Evolutionary conservation across 2,113 vertebrate genomes (phyloP).

Genomic region (Platysternon megacephalum): DNA sequence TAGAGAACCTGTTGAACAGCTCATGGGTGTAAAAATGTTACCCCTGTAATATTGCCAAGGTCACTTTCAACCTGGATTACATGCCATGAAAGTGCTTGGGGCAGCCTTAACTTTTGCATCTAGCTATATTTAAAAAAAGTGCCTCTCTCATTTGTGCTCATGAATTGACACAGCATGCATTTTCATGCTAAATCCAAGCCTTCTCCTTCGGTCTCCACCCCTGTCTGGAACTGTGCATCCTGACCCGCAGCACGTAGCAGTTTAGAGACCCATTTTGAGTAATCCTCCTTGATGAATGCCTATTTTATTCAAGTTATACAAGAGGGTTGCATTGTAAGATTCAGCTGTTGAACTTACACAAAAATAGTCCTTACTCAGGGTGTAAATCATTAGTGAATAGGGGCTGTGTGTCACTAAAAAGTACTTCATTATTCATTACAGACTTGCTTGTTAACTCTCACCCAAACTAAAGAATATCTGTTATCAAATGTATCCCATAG

Average conservation of each 20-base stretch:
- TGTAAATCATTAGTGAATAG: constrained; percentile 64
- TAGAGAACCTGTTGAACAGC: neutral
- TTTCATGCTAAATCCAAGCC: constrained; percentile 67
- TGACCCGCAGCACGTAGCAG: constrained; percentile 75
- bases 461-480: constrained; percentile 75
- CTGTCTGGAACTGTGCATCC: constrained; percentile 76
- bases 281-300: constrained; percentile 79
- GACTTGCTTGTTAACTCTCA: constrained; percentile 71
- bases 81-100: neutral
- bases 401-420: constrained; percentile 71
- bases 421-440: constrained; percentile 77
- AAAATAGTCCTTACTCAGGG: constrained; percentile 76
- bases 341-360: constrained; percentile 77
- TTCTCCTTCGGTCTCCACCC: constrained; percentile 75
- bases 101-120: constrained; percentile 26
- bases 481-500: constrained; percentile 73
- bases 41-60: neutral
- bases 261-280: constrained; percentile 70
- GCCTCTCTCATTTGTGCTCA: constrained; percentile 45
- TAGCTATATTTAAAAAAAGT: neutral
- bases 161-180: constrained; percentile 67
- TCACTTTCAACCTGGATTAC: neutral
- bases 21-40: neutral
- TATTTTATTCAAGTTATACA: constrained; percentile 80
- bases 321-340: constrained; percentile 77